Base-by-base conservation (phyloP, 2,888 invertebrate genomes). In the Sinopyrophorus schimmeli region DNA sequence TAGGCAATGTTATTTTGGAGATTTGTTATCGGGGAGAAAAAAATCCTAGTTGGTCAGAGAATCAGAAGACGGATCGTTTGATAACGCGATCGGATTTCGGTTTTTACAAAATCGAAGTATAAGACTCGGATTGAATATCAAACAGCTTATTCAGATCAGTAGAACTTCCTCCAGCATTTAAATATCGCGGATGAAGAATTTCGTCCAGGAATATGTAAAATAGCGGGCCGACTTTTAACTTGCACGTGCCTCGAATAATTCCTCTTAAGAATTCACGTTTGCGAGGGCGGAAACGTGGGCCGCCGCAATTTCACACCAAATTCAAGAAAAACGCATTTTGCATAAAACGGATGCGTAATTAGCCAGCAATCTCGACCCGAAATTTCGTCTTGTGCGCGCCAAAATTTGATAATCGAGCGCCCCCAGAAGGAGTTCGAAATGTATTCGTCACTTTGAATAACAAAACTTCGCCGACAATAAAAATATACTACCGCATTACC, bases 101-200 rank as follows among this genome's bases (percentile, higher is more conserved):
- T 57, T 61, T 58, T 55, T 59, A 57, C 57, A 59, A 62, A 63
- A 64, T 62, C 62, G 62, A 59, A 59, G 53, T 47, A 46, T 44
- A 47, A 53, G 46, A 63, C 61, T 54, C 54, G 56, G 61, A 62
- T 60, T 60, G 64, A 64, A 64, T 64, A 61, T 61, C 59, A 64
- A 64, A 54, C 54, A 61, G 61, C 54, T 55, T 63, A 63, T 62
- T 64, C 62, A 62, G 64, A 63, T 63, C 56, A 50, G 46, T 43
- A 23, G 46, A 57, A 53, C 55, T 54, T 54, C 53, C 55, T 46
- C 47, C 39, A 48, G 54, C 55, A 58, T 58, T 58, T 58, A 58
- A 58, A 58, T 58, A 58, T 57, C 57, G 56, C 55, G 60, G 60
- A 58, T 59, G 59, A 61, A 53, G 59, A 60, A 57, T 61, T 61